Conservation (phyloP, 2,888 invertebrate species). For the Temnothorax ravouxi region DNA sequence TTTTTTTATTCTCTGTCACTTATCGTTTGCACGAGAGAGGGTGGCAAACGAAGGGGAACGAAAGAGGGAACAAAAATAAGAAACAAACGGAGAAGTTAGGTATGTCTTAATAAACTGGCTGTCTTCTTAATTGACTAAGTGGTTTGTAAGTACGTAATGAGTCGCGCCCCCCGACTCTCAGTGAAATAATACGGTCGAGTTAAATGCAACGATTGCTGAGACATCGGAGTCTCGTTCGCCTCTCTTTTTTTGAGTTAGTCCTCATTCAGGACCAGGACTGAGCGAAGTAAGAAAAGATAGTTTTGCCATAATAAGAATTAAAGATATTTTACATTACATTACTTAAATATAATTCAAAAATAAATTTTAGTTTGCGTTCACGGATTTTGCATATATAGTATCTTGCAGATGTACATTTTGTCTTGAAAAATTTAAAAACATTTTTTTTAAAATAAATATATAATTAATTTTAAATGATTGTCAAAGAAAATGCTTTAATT, state of each 20-base stretch:
- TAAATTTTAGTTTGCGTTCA: not conserved
- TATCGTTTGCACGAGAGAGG: conserved; percentile 30
- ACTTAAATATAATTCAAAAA: not conserved
- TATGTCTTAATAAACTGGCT: conserved; percentile 83
- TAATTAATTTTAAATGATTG: not conserved
- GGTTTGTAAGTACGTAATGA: conserved; percentile 78
- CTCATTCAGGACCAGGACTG: conserved; percentile 60
- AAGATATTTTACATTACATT: not conserved
- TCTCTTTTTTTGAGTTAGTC: not conserved
- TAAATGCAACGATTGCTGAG: conserved; percentile 66
- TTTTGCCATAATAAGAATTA: not conserved
- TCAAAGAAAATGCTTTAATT: not conserved
- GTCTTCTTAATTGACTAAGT: conserved; percentile 86
- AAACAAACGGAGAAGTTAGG: conserved; percentile 27
- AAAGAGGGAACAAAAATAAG: conserved; percentile 14
- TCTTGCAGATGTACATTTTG: not conserved
- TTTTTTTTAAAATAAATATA: not conserved
- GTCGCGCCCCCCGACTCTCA: conserved; percentile 71
- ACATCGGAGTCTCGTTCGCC: conserved; percentile 63
- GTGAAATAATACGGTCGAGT: conserved; percentile 68
- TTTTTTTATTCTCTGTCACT: conserved; percentile 30
- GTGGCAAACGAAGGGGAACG: conserved; percentile 55
- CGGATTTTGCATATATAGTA: not conserved
- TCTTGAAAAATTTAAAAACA: not conserved
- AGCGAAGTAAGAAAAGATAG: conserved; percentile 20